Percentiles rank a stretch among this genome's conserved stretches.
Evolutionary conservation across 2,113 vertebrate species (phyloP).

Genomic region (Cynocephalus volans): DNA sequence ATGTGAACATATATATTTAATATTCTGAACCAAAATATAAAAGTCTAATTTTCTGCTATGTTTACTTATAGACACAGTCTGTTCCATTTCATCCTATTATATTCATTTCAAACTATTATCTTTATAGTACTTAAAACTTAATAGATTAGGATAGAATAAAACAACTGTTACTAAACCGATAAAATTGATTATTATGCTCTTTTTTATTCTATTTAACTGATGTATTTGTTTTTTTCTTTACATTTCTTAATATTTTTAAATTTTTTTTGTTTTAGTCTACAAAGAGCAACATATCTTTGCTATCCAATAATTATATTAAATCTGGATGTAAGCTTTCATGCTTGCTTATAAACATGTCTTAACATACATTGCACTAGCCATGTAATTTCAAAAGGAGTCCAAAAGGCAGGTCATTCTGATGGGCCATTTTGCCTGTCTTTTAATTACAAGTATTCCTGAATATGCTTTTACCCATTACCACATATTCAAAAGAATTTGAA

Average conservation of each 20-base stretch:
- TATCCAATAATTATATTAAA: neutral
- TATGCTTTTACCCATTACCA: neutral
- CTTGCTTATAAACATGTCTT: neutral
- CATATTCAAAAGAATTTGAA: neutral
- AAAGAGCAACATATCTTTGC: neutral
- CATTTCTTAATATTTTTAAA: too few species aligned
- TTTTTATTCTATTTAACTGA: neutral
- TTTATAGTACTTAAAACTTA: neutral
- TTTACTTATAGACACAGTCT: neutral
- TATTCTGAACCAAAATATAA: neutral
- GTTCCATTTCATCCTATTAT: neutral
- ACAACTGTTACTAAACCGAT: neutral
- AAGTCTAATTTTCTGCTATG: neutral
- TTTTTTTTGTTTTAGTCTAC: neutral
- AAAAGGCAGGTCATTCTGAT: neutral
- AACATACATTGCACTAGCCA: neutral
- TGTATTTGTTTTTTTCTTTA: neutral
- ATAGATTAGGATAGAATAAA: neutral
- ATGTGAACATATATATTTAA: neutral
- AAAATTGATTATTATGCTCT: neutral
- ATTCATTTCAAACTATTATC: neutral
- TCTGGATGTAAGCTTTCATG: neutral
- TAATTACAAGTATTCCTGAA: neutral
- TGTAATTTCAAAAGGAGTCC: neutral
- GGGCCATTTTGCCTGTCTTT: fast-evolving